Base-by-base conservation (phyloP, 2,888 invertebrate species). In the Meta bourneti region DNA sequence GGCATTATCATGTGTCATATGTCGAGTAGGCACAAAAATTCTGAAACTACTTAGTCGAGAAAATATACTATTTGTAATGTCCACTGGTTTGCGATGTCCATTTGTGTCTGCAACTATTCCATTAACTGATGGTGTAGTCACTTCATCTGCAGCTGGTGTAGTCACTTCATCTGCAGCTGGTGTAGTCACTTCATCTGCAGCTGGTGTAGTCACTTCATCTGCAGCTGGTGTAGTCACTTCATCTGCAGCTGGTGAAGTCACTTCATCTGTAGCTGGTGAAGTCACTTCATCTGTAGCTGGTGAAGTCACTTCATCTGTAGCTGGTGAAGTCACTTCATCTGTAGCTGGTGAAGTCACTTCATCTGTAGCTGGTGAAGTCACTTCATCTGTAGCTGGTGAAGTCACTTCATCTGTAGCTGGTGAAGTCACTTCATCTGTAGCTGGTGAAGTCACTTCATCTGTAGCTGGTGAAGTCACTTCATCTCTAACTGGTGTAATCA, bases 111-210 rank as follows among this genome's bases (percentile, higher is more conserved):
- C 16, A 19, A 13, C 74, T 19, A 61, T 5, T 49, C 61, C 49
- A 54, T 88, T 61, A 49, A 74, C 70, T 11, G 88, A 74, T 48
- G 74, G 74, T 8, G 49, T 88, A 13, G 74, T 11, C 11, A 52
- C 54, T 80, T 52, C 49, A 16, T n/a, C 19, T 7, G 34, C 34
- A 34, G 34, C 34, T 34, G 34, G 34, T 34, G 34, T 34, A 34
- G 34, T 34, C 34, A 34, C 1, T 34, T 34, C 34, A 34, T 1
- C 48, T 0, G 19, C 16, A 78, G 48, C n/a, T 11, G n/a, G 48
- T 78, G 9, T 34, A 34, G 78, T n/a, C 20, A 48, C 8, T 48
- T 48, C 78, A 78, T 78, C 20, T 16, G 16, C n/a, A 51, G 13
- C 13, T 11, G 49, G 13, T 34, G 48, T 48, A 78, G 9, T 48